Evolutionary conservation across 2,888 invertebrate genomes (phyloP), one percentile per base, ranked within the genome.

Genomic region (Drosophila fulvimacula): DNA sequence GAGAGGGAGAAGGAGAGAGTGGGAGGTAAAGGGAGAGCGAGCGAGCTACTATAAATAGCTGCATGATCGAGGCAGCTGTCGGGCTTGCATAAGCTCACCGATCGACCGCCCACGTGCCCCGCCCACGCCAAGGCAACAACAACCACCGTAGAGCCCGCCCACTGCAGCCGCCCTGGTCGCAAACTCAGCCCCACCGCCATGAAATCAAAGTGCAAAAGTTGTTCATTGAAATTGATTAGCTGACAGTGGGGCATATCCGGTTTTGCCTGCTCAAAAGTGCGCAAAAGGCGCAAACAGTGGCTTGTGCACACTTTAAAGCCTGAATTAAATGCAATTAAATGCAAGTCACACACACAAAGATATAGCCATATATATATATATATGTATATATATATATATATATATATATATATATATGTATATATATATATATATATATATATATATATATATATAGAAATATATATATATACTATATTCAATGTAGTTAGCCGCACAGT

Each of bases 201-300:
- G 68, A 67, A 66, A 67, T 71, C 67, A 74, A 60, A 70, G 73
- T 76, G 74, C 70, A 76, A 76, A 70, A 73, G 49, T 21, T 74
- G 15, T 66, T 73, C 66, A 83, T 82, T 82, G 76, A 79, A 80
- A 78, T 81, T 82, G 63, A 82, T 82, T 83, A 34, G 72, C 63
- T 56, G 24, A 48, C 58, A 63, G 27, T 11, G 44, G 38, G 58
- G 7, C 30, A 34, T 11, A 59, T 36, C 60, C 41, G 19, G 21
- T 11, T 36, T 42, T 48, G 32, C 1, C 10, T 36, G 32, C 53
- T n/a, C 21, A 13, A 17, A 21, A 11, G 11, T 21, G 38, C 21
- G 48, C 30, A 13, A 7, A 49, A 36, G 24, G 3, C 15, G 11
- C 38, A 30, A 49, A 32, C 55, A 24, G 41, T 34, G 39, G 21